Conservation (phyloP, 2,797 vertebrate genomes). For the Bovichtus diacanthus region DNA sequence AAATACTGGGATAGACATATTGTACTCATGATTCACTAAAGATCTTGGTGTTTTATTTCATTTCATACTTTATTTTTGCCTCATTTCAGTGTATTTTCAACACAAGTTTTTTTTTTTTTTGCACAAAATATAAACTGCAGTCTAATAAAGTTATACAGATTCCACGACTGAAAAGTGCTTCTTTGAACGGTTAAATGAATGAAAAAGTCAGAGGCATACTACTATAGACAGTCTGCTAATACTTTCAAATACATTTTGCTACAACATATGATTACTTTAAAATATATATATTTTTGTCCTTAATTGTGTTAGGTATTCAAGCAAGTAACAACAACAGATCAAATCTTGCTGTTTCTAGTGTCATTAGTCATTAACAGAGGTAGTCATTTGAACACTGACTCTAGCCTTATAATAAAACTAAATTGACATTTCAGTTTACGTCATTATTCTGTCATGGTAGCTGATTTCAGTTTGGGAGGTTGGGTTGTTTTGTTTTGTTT, state of each 20-base stretch:
- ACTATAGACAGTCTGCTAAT: background rate
- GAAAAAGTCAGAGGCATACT: background rate
- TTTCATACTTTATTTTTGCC: background rate
- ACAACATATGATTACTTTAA: background rate
- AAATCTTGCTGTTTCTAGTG: no score
- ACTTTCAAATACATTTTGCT: background rate
- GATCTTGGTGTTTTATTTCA: background rate
- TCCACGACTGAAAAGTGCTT: background rate
- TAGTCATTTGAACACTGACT: constrained; percentile 19
- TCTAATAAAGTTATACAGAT: background rate
- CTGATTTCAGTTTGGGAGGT: background rate
- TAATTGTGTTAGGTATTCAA: no score
- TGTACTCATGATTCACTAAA: background rate
- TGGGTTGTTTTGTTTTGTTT: constrained; percentile 14
- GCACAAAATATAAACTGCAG: constrained; percentile 1
- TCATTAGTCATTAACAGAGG: constrained; percentile 28
- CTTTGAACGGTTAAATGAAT: background rate
- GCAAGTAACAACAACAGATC: no score
- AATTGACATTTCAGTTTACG: background rate
- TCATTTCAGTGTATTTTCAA: background rate
- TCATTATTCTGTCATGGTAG: constrained; percentile 20
- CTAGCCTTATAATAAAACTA: constrained; percentile 10
- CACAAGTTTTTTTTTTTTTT: background rate
- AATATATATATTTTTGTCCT: background rate
- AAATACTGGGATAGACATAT: background rate